Base-by-base conservation (phyloP, 2,888 invertebrate species). In the Tanypteryx hageni region DNA sequence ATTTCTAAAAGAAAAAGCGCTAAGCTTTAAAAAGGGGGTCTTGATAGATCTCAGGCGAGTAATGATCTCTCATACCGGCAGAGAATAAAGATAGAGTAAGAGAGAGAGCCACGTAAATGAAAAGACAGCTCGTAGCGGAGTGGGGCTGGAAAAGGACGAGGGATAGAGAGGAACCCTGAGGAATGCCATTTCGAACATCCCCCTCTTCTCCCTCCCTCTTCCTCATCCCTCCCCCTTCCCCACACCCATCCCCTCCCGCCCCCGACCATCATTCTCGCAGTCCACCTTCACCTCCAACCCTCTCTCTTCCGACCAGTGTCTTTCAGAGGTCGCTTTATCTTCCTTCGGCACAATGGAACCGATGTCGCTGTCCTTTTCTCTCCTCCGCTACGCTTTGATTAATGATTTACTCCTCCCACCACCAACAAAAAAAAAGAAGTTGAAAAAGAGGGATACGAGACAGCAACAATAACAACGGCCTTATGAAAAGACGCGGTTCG, bases 331-430 rank as follows among this genome's bases (percentile, higher is more conserved):
- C 86, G 61, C 86, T 86, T 86, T 61, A 86, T 86, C 86, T 86
- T 86, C 86, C 86, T 61, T 86, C 86, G 86, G 86, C 86, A 86
- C 86, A 86, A 86, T 86, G 61, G 86, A 86, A 86, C 86, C 86
- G 86, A 86, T 86, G 86, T 86, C 86, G 61, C 86, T 59, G 86
- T 86, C 86, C 61, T 86, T 86, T 86, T 59, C 61, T 31, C 86
- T 86, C 61, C 86, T 57, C 59, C 27, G 59, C 27, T 86, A 27
- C 9, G 27, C 61, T 59, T 18, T 86, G 86, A 86, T 86, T 86
- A 86, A 86, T 86, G 86, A 86, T 86, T 27, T 59, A 57, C 58
- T 59, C 86, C 57, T 86, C 44, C 61, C 0, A 31, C n/a, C n/a
- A n/a, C n/a, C n/a, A n/a, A n/a, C n/a, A 59, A 64, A 61, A 86